A percentile compares a stretch with the other conserved stretches of the same genome.
These are phyloP conservation scores for Augochlora pura DNA, from an alignment of 1,140 invertebrate species.

Conservation along the genomic window DNA sequence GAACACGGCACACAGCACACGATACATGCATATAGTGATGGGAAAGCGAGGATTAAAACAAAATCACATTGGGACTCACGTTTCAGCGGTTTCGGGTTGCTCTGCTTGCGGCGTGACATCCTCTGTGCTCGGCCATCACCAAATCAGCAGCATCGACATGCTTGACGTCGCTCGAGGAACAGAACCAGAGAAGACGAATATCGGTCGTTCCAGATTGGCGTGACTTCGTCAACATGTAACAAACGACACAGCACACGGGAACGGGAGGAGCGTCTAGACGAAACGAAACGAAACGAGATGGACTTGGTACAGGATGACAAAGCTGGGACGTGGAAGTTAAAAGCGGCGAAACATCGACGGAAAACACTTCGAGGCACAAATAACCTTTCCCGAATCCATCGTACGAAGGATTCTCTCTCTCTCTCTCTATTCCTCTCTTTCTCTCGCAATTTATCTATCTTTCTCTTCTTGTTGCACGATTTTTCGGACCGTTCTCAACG, in stretches of 20 bases:
- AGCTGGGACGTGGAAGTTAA: slow-evolving; percentile 3
- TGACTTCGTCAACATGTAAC: slow-evolving; percentile 53
- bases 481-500: neutral
- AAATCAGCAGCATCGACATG: slow-evolving; percentile 73
- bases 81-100: slow-evolving; percentile 85
- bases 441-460: no score
- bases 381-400: slow-evolving; percentile 28
- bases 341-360: neutral
- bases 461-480: neutral
- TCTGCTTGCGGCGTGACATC: slow-evolving; percentile 86
- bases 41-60: slow-evolving; percentile 10
- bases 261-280: neutral
- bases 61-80: slow-evolving; percentile 78
- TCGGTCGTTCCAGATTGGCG: slow-evolving; percentile 26
- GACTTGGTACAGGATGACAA: neutral
- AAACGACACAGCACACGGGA: slow-evolving; percentile 47
- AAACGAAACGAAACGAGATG: neutral
- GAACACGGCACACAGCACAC: slow-evolving; percentile 13
- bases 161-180: slow-evolving; percentile 43
- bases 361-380: slow-evolving; percentile 35
- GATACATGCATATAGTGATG: neutral
- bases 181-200: slow-evolving; percentile 40
- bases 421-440: no score
- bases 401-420: slow-evolving; percentile 1
- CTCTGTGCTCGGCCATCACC: slow-evolving; percentile 78